These are phyloP conservation scores for Cryptus viduatorius DNA, from an alignment of 2,888 invertebrate species.

Conservation along the genomic window DNA sequence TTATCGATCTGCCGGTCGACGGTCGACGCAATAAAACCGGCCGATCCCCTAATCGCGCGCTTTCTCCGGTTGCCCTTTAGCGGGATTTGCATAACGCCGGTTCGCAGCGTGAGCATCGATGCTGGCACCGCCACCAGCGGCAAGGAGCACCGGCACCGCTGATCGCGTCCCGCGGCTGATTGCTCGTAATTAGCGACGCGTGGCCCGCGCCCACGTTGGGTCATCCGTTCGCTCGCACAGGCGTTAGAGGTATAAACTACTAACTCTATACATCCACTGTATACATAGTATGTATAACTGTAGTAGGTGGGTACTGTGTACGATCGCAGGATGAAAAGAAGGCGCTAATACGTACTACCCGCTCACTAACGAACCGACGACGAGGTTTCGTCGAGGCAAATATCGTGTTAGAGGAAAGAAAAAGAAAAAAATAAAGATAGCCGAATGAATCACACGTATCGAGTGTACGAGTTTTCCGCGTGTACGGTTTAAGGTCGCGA, in stretches of 20 bases:
- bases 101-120: slow-evolving; percentile 60
- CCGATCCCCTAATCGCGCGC: slow-evolving; percentile 78
- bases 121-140: slow-evolving; percentile 30
- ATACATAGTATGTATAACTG: background rate
- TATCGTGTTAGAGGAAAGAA: slow-evolving; percentile 5
- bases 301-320: slow-evolving; percentile 9
- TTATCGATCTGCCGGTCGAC: slow-evolving; percentile 39
- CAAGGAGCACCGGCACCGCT: slow-evolving; percentile 34
- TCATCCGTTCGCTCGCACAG: slow-evolving; percentile 71
- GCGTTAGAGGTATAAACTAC: slow-evolving; percentile 52
- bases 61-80: slow-evolving; percentile 79
- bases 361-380: slow-evolving; percentile 63
- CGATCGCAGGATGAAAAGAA: slow-evolving; percentile 36
- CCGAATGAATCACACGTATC: slow-evolving; percentile 17
- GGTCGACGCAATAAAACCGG: slow-evolving; percentile 71
- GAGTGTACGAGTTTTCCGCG: slow-evolving; percentile 39
- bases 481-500: slow-evolving; percentile 42
- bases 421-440: background rate
- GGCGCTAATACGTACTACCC: slow-evolving; percentile 45
- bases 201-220: slow-evolving; percentile 82
- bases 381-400: slow-evolving; percentile 28
- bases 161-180: slow-evolving; percentile 75
- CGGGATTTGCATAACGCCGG: slow-evolving; percentile 80
- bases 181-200: slow-evolving; percentile 83
- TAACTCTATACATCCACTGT: slow-evolving; percentile 4